Evolutionary conservation across 2,888 invertebrate genomes (phyloP).

Genomic region (Odontocerum albicorne): DNA sequence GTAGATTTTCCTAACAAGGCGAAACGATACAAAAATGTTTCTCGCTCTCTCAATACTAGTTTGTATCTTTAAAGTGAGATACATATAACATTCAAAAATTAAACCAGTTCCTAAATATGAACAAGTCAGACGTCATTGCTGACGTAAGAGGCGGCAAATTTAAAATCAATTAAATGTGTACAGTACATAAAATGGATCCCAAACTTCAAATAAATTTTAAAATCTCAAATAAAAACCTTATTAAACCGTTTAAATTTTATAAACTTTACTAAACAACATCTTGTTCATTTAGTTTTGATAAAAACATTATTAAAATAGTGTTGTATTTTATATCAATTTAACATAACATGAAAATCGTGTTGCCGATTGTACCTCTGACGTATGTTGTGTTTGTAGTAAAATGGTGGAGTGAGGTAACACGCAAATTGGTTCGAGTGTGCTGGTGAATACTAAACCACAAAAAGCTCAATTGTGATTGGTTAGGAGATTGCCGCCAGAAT

Average conservation of each 20-base stretch:
- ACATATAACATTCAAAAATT: constrained; percentile 12
- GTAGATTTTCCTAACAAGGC: neutral
- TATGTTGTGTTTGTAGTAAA: constrained; percentile 17
- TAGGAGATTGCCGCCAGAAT: constrained; percentile 2
- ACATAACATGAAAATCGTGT: constrained; percentile 1
- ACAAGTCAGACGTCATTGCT: constrained; percentile 44
- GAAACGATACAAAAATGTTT: neutral
- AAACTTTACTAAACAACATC: too few relatives aligned
- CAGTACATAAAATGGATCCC: constrained; percentile 18
- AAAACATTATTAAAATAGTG: too few relatives aligned
- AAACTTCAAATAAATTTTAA: constrained; percentile 4
- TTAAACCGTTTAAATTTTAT: too few relatives aligned
- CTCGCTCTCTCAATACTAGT: constrained; percentile 1
- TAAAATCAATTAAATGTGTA: constrained; percentile 42
- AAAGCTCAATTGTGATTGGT: neutral
- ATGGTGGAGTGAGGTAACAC: constrained; percentile 4
- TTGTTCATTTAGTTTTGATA: too few relatives aligned
- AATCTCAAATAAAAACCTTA: too few relatives aligned
- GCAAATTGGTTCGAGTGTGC: neutral
- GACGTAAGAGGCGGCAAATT: constrained; percentile 59
- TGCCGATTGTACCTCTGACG: constrained; percentile 28
- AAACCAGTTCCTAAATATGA: constrained; percentile 36
- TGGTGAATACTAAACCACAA: neutral
- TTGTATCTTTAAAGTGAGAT: neutral
- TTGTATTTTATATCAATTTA: neutral